Base-by-base conservation (phyloP, 37 sponge, comb jelly and placozoan genomes). In the Cladorhizidae sp. region DNA sequence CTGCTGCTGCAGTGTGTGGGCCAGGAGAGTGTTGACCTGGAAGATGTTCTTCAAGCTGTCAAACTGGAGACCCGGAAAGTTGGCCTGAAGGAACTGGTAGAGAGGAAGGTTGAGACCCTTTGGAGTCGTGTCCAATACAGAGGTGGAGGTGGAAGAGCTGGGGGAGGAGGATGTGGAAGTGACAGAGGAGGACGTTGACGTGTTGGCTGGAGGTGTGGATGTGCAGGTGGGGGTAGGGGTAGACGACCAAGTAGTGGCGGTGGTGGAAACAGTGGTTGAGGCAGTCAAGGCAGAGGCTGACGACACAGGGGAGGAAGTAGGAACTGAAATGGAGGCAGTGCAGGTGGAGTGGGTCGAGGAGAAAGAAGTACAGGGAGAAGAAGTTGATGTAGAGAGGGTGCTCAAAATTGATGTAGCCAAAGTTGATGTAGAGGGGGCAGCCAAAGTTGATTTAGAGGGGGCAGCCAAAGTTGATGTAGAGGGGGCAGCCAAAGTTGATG, bases 41-140 rank as follows among this genome's bases (percentile, higher is more conserved):
- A 70, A 49, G 22, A 82, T 62, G n/a, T 82, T 74, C 32, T 74
- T 69, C 57, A 78, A 64, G 65, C 29, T 69, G 52, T 76, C 73
- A 3, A 78, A 23, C 14, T 57, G 68, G 56, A 77, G 77, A 5
- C 42, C 25, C 1, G 78, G 84, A 39, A 85, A 85, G 41, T 85
- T 85, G 12, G 45, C 42, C 23, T 85, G 58, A 17, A 85, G 70
- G 39, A 85, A 85, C 72, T 85, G 72, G 29, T 78, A 71, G 28
- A 85, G 71, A 49, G 79, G 85, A 12, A 85, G 62, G 54, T 82
- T 82, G 37, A 73, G 74, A 11, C 65, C 83, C 50, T 82, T 73
- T 6, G 83, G 63, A 15, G 35, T 7, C 11, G 74, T 64, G 31
- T 45, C 37, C 74, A 18, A 18, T 25, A 43, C 12, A 0, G 78